Evolutionary conservation across 2,113 vertebrate genomes (phyloP).

Genomic region (Sporophila hypoxantha): DNA sequence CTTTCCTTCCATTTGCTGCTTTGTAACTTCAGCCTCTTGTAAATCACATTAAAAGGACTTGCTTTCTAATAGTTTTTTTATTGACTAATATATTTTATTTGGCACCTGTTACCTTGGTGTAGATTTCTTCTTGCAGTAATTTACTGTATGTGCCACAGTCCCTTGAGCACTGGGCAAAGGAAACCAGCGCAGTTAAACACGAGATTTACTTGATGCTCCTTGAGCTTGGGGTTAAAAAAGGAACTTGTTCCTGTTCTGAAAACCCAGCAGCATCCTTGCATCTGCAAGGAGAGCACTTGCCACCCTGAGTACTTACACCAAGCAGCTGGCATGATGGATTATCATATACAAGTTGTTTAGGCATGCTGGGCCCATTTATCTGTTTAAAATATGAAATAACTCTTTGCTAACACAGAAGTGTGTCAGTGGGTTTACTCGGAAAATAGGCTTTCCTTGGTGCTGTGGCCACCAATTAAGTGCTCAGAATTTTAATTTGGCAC

Average conservation of each 20-base stretch:
- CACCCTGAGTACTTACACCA: background rate
- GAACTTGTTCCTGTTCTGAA: background rate
- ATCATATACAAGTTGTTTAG: background rate
- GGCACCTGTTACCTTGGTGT: constrained; percentile 47
- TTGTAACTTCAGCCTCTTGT: constrained; percentile 9
- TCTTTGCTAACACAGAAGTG: background rate
- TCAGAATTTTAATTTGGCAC: too few species aligned
- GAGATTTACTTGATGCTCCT: constrained; percentile 18
- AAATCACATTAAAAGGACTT: constrained; percentile 55
- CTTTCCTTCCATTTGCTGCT: constrained; percentile 25
- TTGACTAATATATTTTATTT: constrained; percentile 53
- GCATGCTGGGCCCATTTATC: background rate
- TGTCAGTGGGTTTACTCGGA: too few species aligned
- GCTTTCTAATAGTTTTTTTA: constrained; percentile 55
- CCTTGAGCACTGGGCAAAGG: constrained; percentile 20
- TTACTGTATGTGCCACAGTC: background rate
- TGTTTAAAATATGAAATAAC: constrained; percentile 15
- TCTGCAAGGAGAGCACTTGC: background rate
- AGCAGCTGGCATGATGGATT: background rate
- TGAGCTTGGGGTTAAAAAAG: background rate
- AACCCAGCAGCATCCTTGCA: background rate
- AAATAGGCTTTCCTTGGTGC: too few species aligned
- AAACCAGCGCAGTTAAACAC: background rate
- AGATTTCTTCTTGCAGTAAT: constrained; percentile 31
- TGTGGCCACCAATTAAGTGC: too few species aligned